Percentiles rank a stretch among this genome's conserved stretches.
Evolutionary conservation across 2,888 invertebrate species (phyloP).

Genomic region (Apamea crenata): DNA sequence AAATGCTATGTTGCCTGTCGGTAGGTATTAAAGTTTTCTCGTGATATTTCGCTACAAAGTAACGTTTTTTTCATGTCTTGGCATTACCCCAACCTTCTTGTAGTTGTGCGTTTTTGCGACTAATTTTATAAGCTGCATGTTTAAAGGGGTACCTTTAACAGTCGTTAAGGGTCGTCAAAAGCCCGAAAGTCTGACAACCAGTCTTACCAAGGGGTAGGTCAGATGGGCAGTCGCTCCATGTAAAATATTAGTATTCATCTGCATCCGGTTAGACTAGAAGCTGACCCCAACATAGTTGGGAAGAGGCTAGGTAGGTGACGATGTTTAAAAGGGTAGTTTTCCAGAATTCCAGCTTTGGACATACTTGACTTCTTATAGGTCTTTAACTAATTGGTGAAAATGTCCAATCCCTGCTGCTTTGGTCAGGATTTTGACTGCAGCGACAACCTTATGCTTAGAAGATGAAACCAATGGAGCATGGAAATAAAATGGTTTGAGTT

Average conservation of each 20-base stretch:
- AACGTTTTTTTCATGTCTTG: background rate
- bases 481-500: background rate
- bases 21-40: slow-evolving; percentile 23
- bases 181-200: no score
- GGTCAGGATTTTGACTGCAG: background rate
- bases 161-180: no score
- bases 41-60: slow-evolving; percentile 3
- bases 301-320: no score
- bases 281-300: no score
- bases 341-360: background rate
- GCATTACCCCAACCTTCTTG: background rate
- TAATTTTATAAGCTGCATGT: background rate
- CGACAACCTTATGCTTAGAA: background rate
- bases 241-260: no score
- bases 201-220: no score
- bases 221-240: no score
- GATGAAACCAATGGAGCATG: background rate
- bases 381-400: background rate
- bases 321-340: background rate
- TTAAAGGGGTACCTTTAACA: background rate
- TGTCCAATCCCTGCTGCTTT: background rate
- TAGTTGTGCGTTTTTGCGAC: no score
- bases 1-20: background rate
- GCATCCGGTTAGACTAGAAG: no score
- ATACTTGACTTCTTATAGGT: background rate